Conservation (phyloP, 2,888 invertebrate genomes). For the Acanthosepion lycidas region DNA sequence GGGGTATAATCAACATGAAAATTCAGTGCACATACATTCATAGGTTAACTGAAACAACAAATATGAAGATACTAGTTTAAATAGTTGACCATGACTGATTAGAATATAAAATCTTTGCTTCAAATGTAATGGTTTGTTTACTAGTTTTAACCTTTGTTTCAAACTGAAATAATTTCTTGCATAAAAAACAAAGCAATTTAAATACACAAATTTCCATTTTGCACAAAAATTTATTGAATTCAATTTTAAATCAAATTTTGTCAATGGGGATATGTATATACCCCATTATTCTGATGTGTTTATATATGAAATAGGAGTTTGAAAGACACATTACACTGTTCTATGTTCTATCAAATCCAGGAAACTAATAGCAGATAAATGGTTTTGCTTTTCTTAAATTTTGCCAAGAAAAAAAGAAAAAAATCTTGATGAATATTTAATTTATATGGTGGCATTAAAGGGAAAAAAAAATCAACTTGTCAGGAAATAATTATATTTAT, state of each 20-base stretch:
- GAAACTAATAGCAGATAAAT: background rate
- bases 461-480: background rate
- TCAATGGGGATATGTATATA: background rate
- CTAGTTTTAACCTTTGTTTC: too few species aligned
- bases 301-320: background rate
- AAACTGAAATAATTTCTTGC: too few species aligned
- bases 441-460: background rate
- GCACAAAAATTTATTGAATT: background rate
- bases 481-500: slow-evolving; percentile 22
- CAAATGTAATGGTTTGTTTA: too few species aligned
- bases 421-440: background rate
- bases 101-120: too few species aligned
- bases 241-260: background rate
- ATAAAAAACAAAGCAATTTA: too few species aligned
- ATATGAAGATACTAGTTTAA: too few species aligned
- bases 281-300: background rate
- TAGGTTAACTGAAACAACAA: too few species aligned
- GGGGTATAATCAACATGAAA: too few species aligned
- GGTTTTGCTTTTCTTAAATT: background rate
- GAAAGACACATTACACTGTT: background rate
- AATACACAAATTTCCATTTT: too few species aligned
- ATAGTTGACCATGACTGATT: too few species aligned
- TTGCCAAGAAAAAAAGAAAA: background rate
- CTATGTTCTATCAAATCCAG: background rate
- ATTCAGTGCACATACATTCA: too few species aligned